Base-by-base conservation (phyloP, 1,140 invertebrate genomes). In the Euschistus heros region DNA sequence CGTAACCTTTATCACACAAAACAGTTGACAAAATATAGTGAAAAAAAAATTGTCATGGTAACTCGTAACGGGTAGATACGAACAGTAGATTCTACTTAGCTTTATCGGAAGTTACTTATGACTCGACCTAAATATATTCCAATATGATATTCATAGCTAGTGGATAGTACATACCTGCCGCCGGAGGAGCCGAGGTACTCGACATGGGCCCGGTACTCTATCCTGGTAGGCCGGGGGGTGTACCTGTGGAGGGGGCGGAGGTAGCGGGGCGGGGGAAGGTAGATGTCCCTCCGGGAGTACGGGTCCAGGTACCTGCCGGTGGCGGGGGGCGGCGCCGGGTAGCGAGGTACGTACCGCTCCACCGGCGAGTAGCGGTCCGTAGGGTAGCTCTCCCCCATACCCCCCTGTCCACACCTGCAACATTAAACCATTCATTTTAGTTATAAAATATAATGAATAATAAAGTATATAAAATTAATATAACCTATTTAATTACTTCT, bases 171-270 rank as follows among this genome's bases (percentile, higher is more conserved):
- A 52, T 26, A 66, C 65, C 65, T 66, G 22, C 65, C 65, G 27
- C 65, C 65, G 24, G 65, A 66, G 17, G 65, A 66, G 26, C 65
- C 65, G 24, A 66, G 65, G 50, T 66, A 66, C 61, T 66, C 65
- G 10, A 66, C 61, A 20, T 66, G 65, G 27, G 65, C 59, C 52
- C 65, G 59, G 65, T 66, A 66, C 61, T 66, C 65, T 50, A 63
- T 63, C 44, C 65, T 62, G 22, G 65, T 62, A n/a, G 60, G 60
- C n/a, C 60, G 60, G 27, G 65, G 65, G 18, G 65, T 66, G 65
- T 66, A 66, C 57, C 65, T 61, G 65, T 66, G 65, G 24, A 66
- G 37, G 44, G 65, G 65, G 8, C 65, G 24, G 24, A 63, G 65
- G 61, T 66, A 66, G 57, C 64, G 60, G 15, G 61, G 59, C 61